phyloP scores from a whole-genome alignment of 2,888 invertebrate genomes.

The Nasonia oneida region DNA sequence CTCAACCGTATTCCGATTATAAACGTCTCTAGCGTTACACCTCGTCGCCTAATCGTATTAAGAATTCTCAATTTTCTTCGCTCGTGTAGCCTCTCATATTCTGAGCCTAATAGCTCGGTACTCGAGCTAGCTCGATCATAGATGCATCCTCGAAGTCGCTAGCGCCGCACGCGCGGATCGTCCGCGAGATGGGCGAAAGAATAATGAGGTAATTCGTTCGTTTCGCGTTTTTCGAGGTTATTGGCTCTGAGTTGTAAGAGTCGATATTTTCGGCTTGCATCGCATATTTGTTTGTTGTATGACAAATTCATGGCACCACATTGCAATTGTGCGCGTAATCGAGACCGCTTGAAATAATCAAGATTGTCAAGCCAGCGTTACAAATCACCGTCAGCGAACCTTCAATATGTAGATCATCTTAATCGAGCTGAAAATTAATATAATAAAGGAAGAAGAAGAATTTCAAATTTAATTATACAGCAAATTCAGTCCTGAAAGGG shows the following conservation, averaged over 20 bases:
- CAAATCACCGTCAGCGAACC: no score
- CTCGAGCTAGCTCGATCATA: slow-evolving; percentile 6
- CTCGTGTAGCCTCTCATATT: not conserved
- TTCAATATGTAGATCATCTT: not conserved
- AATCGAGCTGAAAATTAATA: not conserved
- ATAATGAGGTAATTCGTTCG: not conserved
- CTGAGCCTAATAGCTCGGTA: not conserved
- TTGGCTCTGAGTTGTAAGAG: no score
- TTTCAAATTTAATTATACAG: not conserved
- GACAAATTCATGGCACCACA: no score
- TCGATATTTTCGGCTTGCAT: no score
- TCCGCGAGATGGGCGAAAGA: no score
- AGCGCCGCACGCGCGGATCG: no score
- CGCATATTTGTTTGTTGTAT: no score
- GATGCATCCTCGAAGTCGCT: not conserved
- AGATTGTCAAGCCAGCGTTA: no score
- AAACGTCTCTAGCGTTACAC: not conserved
- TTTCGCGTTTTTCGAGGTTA: no score
- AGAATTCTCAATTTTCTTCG: not conserved
- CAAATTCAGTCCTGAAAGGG: not conserved
- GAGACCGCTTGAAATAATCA: no score
- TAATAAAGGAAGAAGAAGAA: not conserved
- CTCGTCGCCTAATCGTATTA: not conserved
- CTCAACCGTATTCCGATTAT: not conserved
- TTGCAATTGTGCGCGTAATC: no score